A percentile compares a stretch with the other conserved stretches of the same genome.
Conservation (phyloP, 1,140 invertebrate genomes). For the Drosophila pseudoananassae region DNA sequence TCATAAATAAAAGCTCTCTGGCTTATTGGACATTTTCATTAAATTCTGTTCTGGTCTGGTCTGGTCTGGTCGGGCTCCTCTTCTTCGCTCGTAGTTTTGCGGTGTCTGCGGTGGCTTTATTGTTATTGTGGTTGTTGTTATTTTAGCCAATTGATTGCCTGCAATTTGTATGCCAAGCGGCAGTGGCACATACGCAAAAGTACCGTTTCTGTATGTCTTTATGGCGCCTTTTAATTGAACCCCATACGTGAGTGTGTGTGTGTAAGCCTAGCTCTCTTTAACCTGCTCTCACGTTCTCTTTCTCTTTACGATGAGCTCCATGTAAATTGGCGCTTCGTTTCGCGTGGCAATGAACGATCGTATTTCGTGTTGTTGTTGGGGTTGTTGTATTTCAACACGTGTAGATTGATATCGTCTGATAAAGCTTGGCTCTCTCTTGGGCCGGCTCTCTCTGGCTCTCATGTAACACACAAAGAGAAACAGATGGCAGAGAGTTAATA, state of each 20-base stretch:
- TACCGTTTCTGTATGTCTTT: conserved; percentile 58
- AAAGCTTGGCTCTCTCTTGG: conserved; percentile 35
- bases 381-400: conserved; percentile 34
- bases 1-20: conserved; percentile 60
- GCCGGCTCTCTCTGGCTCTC: conserved; percentile 4
- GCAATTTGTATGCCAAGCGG: conserved; percentile 69
- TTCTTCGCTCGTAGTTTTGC: conserved; percentile 34
- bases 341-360: conserved; percentile 73
- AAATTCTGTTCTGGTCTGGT: conserved; percentile 20
- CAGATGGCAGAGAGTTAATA: not conserved
- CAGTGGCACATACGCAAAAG: conserved; percentile 33
- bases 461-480: not conserved
- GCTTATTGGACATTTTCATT: conserved; percentile 48
- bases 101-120: conserved; percentile 19
- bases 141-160: conserved; percentile 68
- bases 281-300: conserved; percentile 2
- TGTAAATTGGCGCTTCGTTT: conserved; percentile 45
- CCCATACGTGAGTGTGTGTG: not conserved
- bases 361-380: conserved; percentile 7
- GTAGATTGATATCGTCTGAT: conserved; percentile 42
- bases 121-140: conserved; percentile 31
- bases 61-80: not conserved
- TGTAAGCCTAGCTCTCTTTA: conserved; percentile 7
- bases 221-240: conserved; percentile 69
- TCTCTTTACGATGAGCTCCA: conserved; percentile 13